Evolutionary conservation across 2,888 invertebrate genomes (phyloP).

Genomic region (Amorpha juglandis): DNA sequence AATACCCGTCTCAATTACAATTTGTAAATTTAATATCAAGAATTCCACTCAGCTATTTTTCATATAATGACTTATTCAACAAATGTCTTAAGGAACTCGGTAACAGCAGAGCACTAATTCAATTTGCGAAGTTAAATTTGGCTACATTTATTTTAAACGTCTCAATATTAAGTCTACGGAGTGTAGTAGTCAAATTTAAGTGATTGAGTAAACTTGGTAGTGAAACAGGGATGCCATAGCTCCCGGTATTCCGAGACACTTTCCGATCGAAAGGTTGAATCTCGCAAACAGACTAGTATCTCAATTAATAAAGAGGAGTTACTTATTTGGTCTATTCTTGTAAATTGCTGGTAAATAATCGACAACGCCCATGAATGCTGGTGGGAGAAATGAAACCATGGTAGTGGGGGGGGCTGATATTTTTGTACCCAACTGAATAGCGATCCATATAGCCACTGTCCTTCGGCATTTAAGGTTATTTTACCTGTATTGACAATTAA

Average conservation of each 20-base stretch:
- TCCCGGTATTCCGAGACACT: background rate
- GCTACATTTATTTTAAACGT: conserved; percentile 21
- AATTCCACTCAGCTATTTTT: conserved; percentile 4
- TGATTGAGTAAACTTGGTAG: conserved; percentile 18
- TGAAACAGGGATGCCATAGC: conserved; percentile 3
- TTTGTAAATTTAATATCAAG: conserved; percentile 3
- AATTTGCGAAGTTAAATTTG: conserved; percentile 18
- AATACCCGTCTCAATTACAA: background rate
- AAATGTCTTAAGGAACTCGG: conserved; percentile 17
- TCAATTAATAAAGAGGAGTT: no score
- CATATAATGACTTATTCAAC: conserved; percentile 11
- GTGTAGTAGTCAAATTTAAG: conserved; percentile 21
- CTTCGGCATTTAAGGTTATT: no score
- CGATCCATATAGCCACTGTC: no score
- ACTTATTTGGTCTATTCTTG: no score
- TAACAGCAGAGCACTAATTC: background rate
- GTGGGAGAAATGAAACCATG: no score
- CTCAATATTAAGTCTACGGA: conserved; percentile 22
- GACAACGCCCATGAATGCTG: no score
- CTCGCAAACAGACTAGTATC: background rate
- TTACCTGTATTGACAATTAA: no score
- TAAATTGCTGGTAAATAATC: no score
- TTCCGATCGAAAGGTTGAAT: background rate
- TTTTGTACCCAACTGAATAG: no score
- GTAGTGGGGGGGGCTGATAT: no score